Base-by-base conservation (phyloP, 2,113 vertebrate genomes). In the Thalassoma bifasciatum region DNA sequence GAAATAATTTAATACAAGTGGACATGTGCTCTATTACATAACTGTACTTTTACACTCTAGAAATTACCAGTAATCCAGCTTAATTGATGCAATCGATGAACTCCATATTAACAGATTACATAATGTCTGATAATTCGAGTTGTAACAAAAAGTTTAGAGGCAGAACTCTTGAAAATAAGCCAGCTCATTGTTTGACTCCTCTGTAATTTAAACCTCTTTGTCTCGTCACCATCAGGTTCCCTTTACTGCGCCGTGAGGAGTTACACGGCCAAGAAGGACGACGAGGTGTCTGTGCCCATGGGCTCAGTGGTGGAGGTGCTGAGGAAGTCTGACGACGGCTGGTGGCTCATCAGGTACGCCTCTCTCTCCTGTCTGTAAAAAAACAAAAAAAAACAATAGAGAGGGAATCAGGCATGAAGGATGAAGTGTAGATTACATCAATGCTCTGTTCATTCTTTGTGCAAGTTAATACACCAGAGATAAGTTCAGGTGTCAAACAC, bases 331-430 rank as follows among this genome's bases (percentile, higher is more conserved):
- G 92, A 96, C 0, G 37, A 92, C 0, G 97, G 97, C 90, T 99
- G 98, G 97, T 99, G 97, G 97, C 90, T 96, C 3, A 87, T 94
- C 86, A 90, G 96, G 98, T 98, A 86, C 40, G 5, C 1, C 1
- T 56, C 1, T 30, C 69, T 46, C 52, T 72, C 19, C 14, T 54
- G 37, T 38, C n/a, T n/a, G n/a, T n/a, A n/a, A n/a, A n/a, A n/a
- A n/a, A n/a, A n/a, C n/a, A n/a, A n/a, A n/a, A n/a, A n/a, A n/a
- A 65, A 52, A 64, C 21, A 58, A 56, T 47, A 46, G 23, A 40
- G 10, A 17, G 10, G 44, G n/a, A 38, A 38, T 10, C 10, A 21
- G 12, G 21, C 57, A 17, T 4, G 5, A 3, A 37, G 12, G 21
- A 1, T 23, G 30, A 24, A 1, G 13, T 66, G 34, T 17, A 11